Conservation (phyloP, 2,888 invertebrate species). For the Diaprepes abbreviatus region DNA sequence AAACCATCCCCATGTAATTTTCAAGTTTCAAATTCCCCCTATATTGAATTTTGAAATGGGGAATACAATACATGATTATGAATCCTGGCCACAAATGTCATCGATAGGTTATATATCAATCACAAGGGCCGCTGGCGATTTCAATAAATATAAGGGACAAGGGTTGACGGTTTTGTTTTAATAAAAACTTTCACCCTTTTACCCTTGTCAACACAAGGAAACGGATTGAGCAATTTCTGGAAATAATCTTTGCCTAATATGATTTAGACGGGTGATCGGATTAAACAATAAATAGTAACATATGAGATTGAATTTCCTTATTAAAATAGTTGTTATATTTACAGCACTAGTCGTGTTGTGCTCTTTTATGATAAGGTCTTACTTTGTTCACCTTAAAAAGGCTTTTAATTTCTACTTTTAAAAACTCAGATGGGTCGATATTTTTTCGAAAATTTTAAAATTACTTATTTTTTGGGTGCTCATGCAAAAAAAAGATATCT, state of each 20-base stretch:
- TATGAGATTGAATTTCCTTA: background rate
- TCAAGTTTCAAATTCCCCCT: constrained; percentile 59
- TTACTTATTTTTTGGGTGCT: too few species aligned
- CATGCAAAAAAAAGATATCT: too few species aligned
- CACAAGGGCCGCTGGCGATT: constrained; percentile 52
- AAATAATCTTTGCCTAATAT: constrained; percentile 31
- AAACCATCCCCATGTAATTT: constrained; percentile 55
- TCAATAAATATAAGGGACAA: constrained; percentile 43
- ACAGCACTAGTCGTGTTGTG: too few species aligned
- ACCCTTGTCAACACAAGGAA: constrained; percentile 33
- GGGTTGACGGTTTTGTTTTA: constrained; percentile 59
- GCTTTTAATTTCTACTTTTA: too few species aligned
- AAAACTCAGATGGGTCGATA: too few species aligned
- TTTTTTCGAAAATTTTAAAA: too few species aligned
- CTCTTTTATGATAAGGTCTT: too few species aligned
- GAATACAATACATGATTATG: constrained; percentile 65
- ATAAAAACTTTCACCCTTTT: constrained; percentile 53
- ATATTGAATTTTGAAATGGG: constrained; percentile 63
- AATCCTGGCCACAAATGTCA: constrained; percentile 63
- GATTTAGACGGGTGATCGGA: constrained; percentile 25
- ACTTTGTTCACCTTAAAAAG: too few species aligned
- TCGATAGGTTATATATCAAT: constrained; percentile 65
- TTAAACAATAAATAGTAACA: background rate
- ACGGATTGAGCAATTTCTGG: constrained; percentile 32
- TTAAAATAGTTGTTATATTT: background rate